Evolutionary conservation across 2,888 invertebrate genomes (phyloP), one percentile per base, ranked within the genome.

Genomic region (Oscheius sp.): DNA sequence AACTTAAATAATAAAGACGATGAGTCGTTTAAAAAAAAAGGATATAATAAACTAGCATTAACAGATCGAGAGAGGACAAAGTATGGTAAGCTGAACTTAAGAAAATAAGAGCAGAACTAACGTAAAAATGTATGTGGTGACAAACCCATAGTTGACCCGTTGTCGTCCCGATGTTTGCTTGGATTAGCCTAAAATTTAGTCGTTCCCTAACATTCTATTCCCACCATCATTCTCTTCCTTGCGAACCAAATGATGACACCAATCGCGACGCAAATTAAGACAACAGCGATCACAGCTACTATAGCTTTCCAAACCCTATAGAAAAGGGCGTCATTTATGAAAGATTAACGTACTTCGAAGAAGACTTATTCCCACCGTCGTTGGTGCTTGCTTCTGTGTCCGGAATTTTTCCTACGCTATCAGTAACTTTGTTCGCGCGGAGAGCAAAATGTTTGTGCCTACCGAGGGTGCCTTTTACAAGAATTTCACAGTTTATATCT

Each of bases 281-380:
- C 12, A 6, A 73, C 70, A 0, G 70, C 71, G n/a, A 74, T 41
- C 8, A 78, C 67, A n/a, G 71, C 75, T n/a, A 75, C 63, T 0
- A 74, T 70, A 12, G 71, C 65, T 56, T 78, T 78, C 77, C 77
- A 78, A 9, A 50, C 56, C 26, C 72, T 71, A 50, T 26, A 33
- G 20, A 38, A 20, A 22, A 1, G 24, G 56, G 26, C 20, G 22
- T 9, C 8, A 24, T 20, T 1, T 49, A 12, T 28, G 20, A 9
- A 22, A 24, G 22, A 2, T 9, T 17, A 17, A 0, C 47, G 20
- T 12, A 62, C 49, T 49, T 47, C 9, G 38, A 38, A 5, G 14
- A 22, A 33, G 26, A 28, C 33, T 51, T 63, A 9, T 20, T 14
- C 4, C 2, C 28, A 6, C 36, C n/a, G 56, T 8, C 36, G 17